Conservation (phyloP, 2,797 vertebrate genomes). For the Channallabes apus region DNA sequence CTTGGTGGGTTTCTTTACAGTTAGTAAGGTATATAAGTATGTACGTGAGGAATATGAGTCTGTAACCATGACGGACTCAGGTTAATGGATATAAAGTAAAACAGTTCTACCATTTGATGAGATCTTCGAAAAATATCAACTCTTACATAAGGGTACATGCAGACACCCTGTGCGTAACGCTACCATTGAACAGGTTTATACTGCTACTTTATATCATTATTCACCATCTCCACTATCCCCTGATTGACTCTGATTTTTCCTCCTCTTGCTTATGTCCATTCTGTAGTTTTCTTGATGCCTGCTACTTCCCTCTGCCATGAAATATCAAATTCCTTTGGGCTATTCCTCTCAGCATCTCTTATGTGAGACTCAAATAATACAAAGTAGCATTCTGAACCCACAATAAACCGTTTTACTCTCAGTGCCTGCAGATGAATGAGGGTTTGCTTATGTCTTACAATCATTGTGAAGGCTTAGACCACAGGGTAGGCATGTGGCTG, state of each 20-base stretch:
- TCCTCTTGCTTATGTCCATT: not conserved
- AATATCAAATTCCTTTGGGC: slow-evolving; percentile 6
- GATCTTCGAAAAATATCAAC: not conserved
- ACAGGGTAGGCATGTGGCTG: slow-evolving; percentile 8
- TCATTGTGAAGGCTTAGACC: not conserved
- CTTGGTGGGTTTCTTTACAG: not conserved
- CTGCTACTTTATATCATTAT: not conserved
- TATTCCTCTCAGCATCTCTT: not conserved
- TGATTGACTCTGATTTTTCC: not conserved
- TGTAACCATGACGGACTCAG: not conserved
- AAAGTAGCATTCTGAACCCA: not conserved
- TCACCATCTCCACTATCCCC: not conserved
- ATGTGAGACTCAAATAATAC: not conserved
- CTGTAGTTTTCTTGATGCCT: not conserved
- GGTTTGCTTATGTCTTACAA: slow-evolving; percentile 6
- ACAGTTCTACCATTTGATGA: not conserved
- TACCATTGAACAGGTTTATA: not conserved
- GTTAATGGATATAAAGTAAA: not conserved
- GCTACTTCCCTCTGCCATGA: not conserved
- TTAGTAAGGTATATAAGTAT: not conserved
- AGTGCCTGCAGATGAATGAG: slow-evolving; percentile 32
- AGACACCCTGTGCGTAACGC: not conserved
- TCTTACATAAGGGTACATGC: not conserved
- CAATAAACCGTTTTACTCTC: not conserved
- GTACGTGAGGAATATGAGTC: not conserved